These are phyloP conservation scores for Sisyra nigra DNA, from an alignment of 2,888 invertebrate species.

Conservation along the genomic window DNA sequence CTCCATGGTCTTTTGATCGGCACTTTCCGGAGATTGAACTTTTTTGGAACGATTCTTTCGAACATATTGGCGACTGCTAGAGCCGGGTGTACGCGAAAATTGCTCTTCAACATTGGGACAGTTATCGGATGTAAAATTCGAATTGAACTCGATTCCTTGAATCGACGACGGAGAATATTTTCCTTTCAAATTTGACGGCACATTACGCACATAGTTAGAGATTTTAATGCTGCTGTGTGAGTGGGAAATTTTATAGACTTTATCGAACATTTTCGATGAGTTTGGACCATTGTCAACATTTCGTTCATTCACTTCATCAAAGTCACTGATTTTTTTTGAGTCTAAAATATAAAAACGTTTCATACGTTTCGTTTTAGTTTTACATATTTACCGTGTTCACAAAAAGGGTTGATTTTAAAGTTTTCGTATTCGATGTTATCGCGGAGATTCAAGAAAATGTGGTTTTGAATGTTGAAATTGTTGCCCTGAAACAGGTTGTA, in stretches of 20 bases:
- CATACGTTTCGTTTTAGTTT: no score
- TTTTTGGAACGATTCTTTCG: neutral
- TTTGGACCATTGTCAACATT: neutral
- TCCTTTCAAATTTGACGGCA: neutral
- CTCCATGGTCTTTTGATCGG: neutral
- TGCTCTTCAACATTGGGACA: constrained; percentile 1
- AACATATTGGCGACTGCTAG: neutral
- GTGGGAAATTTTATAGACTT: neutral
- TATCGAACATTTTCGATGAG: neutral
- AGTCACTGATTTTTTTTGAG: no score
- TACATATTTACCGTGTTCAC: neutral
- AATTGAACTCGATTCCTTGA: constrained; percentile 2
- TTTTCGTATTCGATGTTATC: neutral
- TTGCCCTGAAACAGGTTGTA: neutral
- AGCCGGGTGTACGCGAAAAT: neutral
- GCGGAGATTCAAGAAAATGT: neutral
- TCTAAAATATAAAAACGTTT: no score
- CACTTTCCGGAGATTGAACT: neutral
- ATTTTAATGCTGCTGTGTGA: neutral
- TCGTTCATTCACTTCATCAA: neutral
- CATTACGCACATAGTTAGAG: neutral
- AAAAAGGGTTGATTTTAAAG: neutral
- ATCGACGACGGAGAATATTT: constrained; percentile 2
- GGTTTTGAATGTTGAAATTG: neutral
- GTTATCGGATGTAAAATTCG: neutral